These are phyloP conservation scores for Drosophila eohydei DNA, from an alignment of 2,888 invertebrate genomes.

Conservation along the genomic window DNA sequence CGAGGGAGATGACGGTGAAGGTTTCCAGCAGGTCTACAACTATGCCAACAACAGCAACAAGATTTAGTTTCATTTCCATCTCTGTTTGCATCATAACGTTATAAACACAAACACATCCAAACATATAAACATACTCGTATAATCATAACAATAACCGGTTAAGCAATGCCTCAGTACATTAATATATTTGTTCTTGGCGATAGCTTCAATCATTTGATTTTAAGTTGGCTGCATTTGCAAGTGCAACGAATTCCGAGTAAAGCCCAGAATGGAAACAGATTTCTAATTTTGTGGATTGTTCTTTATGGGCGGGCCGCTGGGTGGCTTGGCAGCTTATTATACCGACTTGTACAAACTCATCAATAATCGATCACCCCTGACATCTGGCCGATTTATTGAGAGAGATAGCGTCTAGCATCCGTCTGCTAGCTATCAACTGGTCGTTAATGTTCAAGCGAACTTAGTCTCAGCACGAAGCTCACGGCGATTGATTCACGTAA, in stretches of 20 bases:
- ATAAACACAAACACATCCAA: conserved; percentile 15
- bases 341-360: not conserved
- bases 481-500: conserved; percentile 30
- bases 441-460: conserved; percentile 9
- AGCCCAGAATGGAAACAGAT: conserved; percentile 49
- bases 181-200: conserved; percentile 24
- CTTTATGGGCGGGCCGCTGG: not conserved
- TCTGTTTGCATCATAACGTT: conserved; percentile 35
- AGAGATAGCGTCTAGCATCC: conserved; percentile 29
- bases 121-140: conserved; percentile 36
- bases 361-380: conserved; percentile 41
- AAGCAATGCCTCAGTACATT: conserved; percentile 45
- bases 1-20: conserved; percentile 79
- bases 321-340: not conserved
- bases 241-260: conserved; percentile 58
- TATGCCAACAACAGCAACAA: conserved; percentile 74
- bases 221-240: conserved; percentile 45
- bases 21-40: conserved; percentile 84
- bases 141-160: conserved; percentile 56
- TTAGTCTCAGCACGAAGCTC: conserved; percentile 52
- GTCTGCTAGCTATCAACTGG: conserved; percentile 22
- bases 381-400: conserved; percentile 25
- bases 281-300: conserved; percentile 4
- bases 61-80: conserved; percentile 54
- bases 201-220: conserved; percentile 56